These are phyloP conservation scores for Lasioglossum pauxillum DNA, from an alignment of 2,888 invertebrate genomes.

Conservation along the genomic window DNA sequence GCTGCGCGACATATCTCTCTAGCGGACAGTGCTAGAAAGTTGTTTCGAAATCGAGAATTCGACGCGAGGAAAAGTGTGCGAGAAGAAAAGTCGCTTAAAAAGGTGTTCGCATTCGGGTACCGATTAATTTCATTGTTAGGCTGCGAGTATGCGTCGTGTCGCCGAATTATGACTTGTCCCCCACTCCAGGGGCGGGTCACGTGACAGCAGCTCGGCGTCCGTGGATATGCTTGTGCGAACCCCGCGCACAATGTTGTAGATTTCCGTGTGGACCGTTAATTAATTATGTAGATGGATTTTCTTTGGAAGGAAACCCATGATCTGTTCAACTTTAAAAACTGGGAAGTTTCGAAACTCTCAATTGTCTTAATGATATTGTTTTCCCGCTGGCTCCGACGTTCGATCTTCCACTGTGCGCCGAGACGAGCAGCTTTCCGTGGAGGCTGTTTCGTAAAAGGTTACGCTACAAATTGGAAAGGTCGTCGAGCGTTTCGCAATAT, in stretches of 20 bases:
- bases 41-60: too few species aligned
- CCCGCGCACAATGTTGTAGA: too few species aligned
- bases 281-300: too few species aligned
- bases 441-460: slow-evolving; percentile 52
- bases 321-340: background rate
- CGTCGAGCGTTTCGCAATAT: slow-evolving; percentile 53
- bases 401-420: background rate
- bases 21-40: background rate
- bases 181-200: too few species aligned
- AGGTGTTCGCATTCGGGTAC: background rate
- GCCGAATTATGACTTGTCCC: too few species aligned
- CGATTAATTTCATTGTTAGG: background rate
- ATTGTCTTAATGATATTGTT: slow-evolving; percentile 34
- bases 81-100: background rate
- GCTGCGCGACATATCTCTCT: background rate
- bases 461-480: slow-evolving; percentile 72
- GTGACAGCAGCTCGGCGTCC: too few species aligned
- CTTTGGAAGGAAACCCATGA: background rate
- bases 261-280: too few species aligned
- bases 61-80: background rate
- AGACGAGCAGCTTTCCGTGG: slow-evolving; percentile 4
- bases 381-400: background rate
- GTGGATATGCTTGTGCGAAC: too few species aligned
- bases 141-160: too few species aligned
- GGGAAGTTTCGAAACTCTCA: slow-evolving; percentile 7